These are phyloP conservation scores for Drosophila bifasciata DNA, from an alignment of 1,140 invertebrate genomes.

Conservation along the genomic window DNA sequence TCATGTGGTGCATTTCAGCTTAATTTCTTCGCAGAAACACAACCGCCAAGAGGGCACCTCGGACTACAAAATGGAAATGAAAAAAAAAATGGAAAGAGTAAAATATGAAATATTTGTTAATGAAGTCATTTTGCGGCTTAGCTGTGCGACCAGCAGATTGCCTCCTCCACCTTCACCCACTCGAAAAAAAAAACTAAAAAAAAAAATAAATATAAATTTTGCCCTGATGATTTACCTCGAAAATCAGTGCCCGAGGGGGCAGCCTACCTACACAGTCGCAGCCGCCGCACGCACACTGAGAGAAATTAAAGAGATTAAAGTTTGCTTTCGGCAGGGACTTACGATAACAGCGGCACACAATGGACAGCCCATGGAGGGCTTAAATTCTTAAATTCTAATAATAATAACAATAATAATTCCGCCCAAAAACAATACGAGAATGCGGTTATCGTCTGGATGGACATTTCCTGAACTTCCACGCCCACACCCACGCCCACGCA, in stretches of 20 bases:
- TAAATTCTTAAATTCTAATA: conserved; percentile 49
- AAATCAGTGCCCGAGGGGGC: conserved; percentile 16
- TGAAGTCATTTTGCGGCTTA: conserved; percentile 81
- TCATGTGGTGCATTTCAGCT: conserved; percentile 67
- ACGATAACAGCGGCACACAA: conserved; percentile 12
- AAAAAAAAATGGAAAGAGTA: conserved; percentile 41
- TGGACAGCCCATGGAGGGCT: conserved; percentile 11
- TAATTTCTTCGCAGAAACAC: conserved; percentile 76
- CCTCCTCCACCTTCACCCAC: conserved; percentile 37
- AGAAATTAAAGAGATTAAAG: conserved; percentile 36
- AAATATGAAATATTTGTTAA: conserved; percentile 73
- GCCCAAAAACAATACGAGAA: conserved; percentile 38
- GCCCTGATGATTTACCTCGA: conserved; percentile 38
- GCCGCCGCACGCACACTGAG: neutral
- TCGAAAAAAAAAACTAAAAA: conserved; percentile 26
- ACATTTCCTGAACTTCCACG: conserved; percentile 48
- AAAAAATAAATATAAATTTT: conserved; percentile 40
- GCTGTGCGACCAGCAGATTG: conserved; percentile 41
- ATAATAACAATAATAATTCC: conserved; percentile 30
- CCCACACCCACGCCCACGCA: conserved; percentile 32
- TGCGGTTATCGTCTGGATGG: conserved; percentile 43
- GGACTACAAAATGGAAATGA: conserved; percentile 25
- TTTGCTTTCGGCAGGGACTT: neutral
- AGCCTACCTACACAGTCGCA: conserved; percentile 27
- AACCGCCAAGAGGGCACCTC: conserved; percentile 8